Conservation (phyloP, 2,113 vertebrate species). For the Notechis scutatus region DNA sequence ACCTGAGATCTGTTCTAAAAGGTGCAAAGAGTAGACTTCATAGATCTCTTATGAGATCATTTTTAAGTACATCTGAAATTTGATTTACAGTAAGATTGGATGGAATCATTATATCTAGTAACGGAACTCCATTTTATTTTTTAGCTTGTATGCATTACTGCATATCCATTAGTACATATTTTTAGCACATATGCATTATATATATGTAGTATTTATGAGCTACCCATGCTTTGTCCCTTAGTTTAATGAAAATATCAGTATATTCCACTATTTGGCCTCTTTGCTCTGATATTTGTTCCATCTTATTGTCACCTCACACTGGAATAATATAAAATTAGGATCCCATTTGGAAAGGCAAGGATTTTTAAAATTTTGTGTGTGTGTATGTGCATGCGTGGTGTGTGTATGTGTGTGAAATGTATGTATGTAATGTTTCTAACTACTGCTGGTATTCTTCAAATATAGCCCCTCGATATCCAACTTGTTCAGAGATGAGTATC, state of each 20-base stretch:
- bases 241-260: neutral
- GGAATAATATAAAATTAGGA: neutral
- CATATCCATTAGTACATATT: too few species aligned
- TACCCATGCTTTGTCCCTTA: neutral
- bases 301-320: neutral
- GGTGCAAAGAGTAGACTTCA: neutral
- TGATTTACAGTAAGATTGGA: too few species aligned
- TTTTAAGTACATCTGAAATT: neutral
- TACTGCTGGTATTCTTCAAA: neutral
- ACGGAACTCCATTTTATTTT: neutral
- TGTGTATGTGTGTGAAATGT: neutral
- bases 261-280: neutral
- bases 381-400: neutral
- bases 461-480: conserved; percentile 22
- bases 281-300: neutral
- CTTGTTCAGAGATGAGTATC: conserved; percentile 21
- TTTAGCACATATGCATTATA: too few species aligned
- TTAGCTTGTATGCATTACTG: neutral
- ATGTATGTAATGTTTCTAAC: neutral
- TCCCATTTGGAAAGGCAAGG: neutral
- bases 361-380: neutral
- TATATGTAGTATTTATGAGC: neutral
- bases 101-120: neutral
- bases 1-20: neutral
- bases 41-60: too few species aligned